Conservation (phyloP, 2,113 vertebrate genomes). For the Empidonax alnorum region DNA sequence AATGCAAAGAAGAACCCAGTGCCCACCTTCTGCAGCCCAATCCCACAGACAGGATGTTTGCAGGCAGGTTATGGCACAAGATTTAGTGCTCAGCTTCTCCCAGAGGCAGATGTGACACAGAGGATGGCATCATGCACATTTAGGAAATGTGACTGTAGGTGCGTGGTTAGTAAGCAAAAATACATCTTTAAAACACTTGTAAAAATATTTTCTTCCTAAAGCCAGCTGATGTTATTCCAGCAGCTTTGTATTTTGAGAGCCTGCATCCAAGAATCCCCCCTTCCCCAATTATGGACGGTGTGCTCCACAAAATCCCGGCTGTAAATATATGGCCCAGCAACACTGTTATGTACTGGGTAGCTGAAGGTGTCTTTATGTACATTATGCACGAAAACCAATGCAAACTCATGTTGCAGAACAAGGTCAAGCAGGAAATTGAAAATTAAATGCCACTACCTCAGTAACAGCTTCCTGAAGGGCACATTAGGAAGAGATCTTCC, state of each 20-base stretch:
- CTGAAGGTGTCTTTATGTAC: neutral
- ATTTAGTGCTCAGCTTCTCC: neutral
- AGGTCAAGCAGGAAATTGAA: conserved; percentile 38
- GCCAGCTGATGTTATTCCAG: neutral
- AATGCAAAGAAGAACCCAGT: neutral
- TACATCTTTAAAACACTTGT: neutral
- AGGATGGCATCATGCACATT: neutral
- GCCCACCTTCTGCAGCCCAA: neutral
- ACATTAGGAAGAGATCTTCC: neutral
- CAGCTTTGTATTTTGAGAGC: neutral
- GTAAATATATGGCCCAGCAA: neutral
- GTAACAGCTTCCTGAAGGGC: conserved; percentile 34
- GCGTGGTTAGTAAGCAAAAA: neutral
- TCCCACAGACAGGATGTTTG: neutral
- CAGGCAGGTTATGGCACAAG: neutral
- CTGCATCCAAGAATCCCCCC: neutral
- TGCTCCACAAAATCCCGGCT: neutral
- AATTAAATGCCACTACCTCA: conserved; percentile 20
- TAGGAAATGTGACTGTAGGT: neutral
- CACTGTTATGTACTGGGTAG: neutral
- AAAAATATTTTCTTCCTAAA: neutral
- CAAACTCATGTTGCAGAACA: neutral
- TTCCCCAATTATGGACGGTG: neutral
- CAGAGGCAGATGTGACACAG: neutral
- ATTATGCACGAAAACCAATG: neutral